Conservation (phyloP, 2,113 vertebrate species). For the Calcarius ornatus region DNA sequence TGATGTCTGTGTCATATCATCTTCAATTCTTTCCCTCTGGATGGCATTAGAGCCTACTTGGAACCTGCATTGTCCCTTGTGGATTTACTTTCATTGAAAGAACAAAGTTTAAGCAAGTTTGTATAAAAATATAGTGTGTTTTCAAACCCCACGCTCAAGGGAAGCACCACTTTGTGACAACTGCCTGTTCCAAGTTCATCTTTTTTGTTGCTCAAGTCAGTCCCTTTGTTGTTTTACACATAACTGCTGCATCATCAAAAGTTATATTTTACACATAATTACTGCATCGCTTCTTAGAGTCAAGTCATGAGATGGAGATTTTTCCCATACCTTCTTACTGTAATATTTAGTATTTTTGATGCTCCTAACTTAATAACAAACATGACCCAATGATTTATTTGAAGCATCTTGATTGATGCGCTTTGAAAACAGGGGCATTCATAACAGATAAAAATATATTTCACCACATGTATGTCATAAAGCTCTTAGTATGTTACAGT, state of each 20-base stretch:
- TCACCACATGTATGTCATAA: slow-evolving; percentile 3
- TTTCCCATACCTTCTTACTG: background rate
- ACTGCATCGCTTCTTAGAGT: background rate
- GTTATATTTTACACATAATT: background rate
- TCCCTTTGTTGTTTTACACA: background rate
- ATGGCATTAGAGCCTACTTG: background rate
- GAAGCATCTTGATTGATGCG: background rate
- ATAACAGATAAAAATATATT: background rate
- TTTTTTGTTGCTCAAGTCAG: background rate
- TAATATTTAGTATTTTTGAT: background rate
- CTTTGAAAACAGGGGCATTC: background rate
- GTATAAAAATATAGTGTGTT: background rate
- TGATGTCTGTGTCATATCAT: background rate
- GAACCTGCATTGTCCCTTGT: background rate
- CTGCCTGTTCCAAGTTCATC: background rate
- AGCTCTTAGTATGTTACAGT: slow-evolving; percentile 15
- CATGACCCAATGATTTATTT: background rate
- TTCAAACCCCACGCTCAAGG: background rate
- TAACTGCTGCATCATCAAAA: background rate
- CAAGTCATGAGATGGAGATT: background rate
- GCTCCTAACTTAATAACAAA: background rate
- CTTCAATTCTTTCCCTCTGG: background rate
- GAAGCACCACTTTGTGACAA: background rate
- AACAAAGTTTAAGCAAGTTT: background rate
- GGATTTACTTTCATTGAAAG: background rate